phyloP scores from a whole-genome alignment of 1,140 invertebrate species.

The Diorhabda carinulata region DNA sequence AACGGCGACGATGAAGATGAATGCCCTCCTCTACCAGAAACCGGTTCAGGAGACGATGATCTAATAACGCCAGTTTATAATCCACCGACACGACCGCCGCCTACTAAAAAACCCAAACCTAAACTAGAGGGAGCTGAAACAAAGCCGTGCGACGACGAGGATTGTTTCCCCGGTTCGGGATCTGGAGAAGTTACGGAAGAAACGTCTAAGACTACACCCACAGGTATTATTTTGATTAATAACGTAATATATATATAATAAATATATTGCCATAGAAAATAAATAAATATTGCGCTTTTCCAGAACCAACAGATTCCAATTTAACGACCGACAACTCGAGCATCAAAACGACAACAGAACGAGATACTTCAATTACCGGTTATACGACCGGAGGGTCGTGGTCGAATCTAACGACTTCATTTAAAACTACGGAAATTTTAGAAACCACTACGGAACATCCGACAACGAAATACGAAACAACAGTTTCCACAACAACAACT shows the following conservation, averaged over 20 bases:
- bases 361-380: background rate
- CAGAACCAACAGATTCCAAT: constrained; percentile 23
- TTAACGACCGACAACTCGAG: constrained; percentile 25
- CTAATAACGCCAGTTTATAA: constrained; percentile 89
- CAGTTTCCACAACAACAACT: constrained; percentile 41
- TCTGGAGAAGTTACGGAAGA: constrained; percentile 60
- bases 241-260: no score
- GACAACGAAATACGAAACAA: constrained; percentile 43
- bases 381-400: constrained; percentile 21
- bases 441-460: constrained; percentile 4
- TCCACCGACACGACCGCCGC: constrained; percentile 71
- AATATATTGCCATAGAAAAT: no score
- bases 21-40: constrained; percentile 77
- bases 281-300: background rate
- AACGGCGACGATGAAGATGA: constrained; percentile 80
- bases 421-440: background rate
- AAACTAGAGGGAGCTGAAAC: constrained; percentile 41
- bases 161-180: constrained; percentile 69
- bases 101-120: constrained; percentile 51
- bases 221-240: constrained; percentile 5
- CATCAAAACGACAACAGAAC: constrained; percentile 27
- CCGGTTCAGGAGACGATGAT: constrained; percentile 80
- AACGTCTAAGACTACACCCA: constrained; percentile 33
- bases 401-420: constrained; percentile 28
- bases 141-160: constrained; percentile 74